phyloP scores from a whole-genome alignment of 2,888 invertebrate genomes.

The Aleiodes alternator region DNA sequence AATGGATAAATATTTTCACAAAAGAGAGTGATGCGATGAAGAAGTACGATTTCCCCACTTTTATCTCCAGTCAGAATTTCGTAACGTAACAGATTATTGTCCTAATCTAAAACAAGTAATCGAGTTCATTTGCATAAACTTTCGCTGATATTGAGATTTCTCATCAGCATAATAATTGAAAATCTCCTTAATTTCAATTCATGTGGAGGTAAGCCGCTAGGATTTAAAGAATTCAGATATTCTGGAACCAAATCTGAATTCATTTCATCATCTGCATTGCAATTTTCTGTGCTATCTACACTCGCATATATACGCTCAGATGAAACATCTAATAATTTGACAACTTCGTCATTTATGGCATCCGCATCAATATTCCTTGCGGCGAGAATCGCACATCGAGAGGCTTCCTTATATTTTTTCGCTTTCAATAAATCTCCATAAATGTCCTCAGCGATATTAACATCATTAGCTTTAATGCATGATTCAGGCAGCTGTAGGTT shows the following conservation, averaged over 20 bases:
- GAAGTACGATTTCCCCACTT: too few relatives aligned
- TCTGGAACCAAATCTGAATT: slow-evolving; percentile 48
- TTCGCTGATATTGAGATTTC: slow-evolving; percentile 54
- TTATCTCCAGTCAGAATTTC: too few relatives aligned
- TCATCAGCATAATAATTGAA: slow-evolving; percentile 52
- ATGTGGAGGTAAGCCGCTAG: slow-evolving; percentile 50
- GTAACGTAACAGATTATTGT: slow-evolving; percentile 30
- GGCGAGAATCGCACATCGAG: slow-evolving; percentile 48
- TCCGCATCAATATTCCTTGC: slow-evolving; percentile 51
- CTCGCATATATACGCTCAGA: slow-evolving; percentile 49
- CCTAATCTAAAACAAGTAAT: slow-evolving; percentile 43
- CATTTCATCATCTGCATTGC: slow-evolving; percentile 42
- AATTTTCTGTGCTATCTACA: slow-evolving; percentile 49
- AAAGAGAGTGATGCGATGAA: too few relatives aligned
- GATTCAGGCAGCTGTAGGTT: slow-evolving; percentile 42
- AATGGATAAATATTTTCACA: slow-evolving; percentile 49
- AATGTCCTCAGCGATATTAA: slow-evolving; percentile 40
- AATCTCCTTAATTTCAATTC: slow-evolving; percentile 49
- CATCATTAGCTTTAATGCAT: neutral
- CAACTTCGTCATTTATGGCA: slow-evolving; percentile 47
- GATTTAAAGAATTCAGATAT: slow-evolving; percentile 50
- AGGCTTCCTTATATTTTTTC: slow-evolving; percentile 44
- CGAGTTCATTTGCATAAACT: slow-evolving; percentile 53
- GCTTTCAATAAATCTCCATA: slow-evolving; percentile 39
- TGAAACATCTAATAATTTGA: slow-evolving; percentile 42